Conservation (phyloP, 2,113 vertebrate genomes). For the Petrocephalus zakoni region DNA sequence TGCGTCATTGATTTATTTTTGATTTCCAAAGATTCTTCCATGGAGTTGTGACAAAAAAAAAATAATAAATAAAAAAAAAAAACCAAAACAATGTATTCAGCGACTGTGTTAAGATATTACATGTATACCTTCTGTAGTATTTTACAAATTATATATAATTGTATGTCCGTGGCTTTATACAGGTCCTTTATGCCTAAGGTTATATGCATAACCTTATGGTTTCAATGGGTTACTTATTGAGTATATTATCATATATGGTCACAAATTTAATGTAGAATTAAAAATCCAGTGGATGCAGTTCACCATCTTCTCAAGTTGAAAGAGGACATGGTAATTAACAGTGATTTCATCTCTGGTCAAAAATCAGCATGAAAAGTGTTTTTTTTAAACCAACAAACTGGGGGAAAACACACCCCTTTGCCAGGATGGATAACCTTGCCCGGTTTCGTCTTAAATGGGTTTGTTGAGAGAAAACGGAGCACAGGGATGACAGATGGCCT, state of each 20-base stretch:
- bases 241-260: background rate
- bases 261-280: background rate
- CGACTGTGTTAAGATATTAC: background rate
- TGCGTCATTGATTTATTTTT: background rate
- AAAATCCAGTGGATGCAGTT: background rate
- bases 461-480: background rate
- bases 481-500: background rate
- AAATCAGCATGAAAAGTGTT: slow-evolving; percentile 5
- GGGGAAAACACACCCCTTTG: background rate
- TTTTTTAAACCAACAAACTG: background rate
- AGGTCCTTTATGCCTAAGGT: too few species aligned
- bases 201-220: background rate
- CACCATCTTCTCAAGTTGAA: background rate
- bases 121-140: background rate
- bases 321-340: background rate
- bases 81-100: background rate
- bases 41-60: background rate
- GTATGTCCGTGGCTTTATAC: too few species aligned
- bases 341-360: background rate
- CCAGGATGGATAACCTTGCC: background rate
- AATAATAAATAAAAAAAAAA: too few species aligned
- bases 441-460: slow-evolving; percentile 15
- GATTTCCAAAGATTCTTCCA: background rate
- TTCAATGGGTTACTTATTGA: background rate
- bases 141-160: too few species aligned